A percentile compares a stretch with the other conserved stretches of the same genome.
These are phyloP conservation scores for Sebastes minor DNA, from an alignment of 2,797 vertebrate genomes.

Conservation along the genomic window DNA sequence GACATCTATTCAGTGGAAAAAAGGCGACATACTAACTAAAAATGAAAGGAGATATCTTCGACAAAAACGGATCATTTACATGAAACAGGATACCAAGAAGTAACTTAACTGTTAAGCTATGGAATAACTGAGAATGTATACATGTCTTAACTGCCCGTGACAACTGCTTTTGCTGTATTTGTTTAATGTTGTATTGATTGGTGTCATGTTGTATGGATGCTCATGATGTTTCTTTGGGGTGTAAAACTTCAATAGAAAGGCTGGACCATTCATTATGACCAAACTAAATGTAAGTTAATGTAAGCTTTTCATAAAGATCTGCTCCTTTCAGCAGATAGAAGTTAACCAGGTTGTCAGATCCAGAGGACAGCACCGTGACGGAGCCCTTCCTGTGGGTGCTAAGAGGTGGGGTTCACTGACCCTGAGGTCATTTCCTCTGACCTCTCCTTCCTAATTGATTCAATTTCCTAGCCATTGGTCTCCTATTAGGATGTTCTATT, in stretches of 20 bases:
- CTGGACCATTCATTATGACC: neutral
- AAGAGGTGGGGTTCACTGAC: conserved; percentile 70
- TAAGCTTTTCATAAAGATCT: neutral
- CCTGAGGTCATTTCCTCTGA: conserved; percentile 81
- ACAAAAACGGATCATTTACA: no score
- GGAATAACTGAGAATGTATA: no score
- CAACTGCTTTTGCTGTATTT: no score
- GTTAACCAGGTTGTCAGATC: conserved; percentile 36
- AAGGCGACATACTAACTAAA: no score
- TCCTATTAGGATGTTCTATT: conserved; percentile 74
- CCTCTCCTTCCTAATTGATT: conserved; percentile 83
- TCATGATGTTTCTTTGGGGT: neutral
- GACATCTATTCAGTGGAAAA: no score
- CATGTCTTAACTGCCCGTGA: no score
- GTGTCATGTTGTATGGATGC: no score
- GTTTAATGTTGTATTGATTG: no score
- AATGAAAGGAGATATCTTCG: no score
- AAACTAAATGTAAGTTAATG: neutral
- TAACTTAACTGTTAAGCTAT: no score
- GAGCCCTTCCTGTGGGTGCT: conserved; percentile 62
- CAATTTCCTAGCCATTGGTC: conserved; percentile 78
- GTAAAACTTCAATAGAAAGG: neutral
- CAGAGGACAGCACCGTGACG: conserved; percentile 46
- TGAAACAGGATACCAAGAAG: no score
- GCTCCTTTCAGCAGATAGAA: neutral